phyloP scores from a whole-genome alignment of 2,888 invertebrate genomes.

The Platycheirus albimanus region DNA sequence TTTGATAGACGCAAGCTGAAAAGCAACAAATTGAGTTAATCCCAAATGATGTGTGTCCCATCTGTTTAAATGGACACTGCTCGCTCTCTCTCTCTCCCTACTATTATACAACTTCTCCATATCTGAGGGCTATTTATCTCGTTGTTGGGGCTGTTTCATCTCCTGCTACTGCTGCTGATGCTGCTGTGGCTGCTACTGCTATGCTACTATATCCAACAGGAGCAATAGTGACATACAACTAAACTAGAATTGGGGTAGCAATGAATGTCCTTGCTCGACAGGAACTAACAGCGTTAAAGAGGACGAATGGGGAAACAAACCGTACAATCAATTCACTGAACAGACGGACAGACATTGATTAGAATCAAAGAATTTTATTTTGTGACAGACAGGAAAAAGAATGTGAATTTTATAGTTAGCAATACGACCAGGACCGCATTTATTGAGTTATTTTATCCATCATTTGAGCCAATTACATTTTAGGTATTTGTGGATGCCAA shows the following conservation, averaged over 20 bases:
- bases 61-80: slow-evolving; percentile 71
- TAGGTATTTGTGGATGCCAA: too few relatives aligned
- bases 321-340: slow-evolving; percentile 58
- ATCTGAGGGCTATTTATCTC: slow-evolving; percentile 63
- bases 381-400: slow-evolving; percentile 39
- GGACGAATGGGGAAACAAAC: not conserved
- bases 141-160: slow-evolving; percentile 16
- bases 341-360: slow-evolving; percentile 70
- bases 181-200: too few relatives aligned
- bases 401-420: not conserved
- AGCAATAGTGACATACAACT: slow-evolving; percentile 37
- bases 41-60: slow-evolving; percentile 74
- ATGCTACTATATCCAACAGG: not conserved
- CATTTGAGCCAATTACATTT: not conserved
- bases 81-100: slow-evolving; percentile 5
- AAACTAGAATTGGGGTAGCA: slow-evolving; percentile 13
- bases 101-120: slow-evolving; percentile 26
- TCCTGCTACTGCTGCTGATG: not conserved
- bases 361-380: slow-evolving; percentile 71
- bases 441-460: not conserved
- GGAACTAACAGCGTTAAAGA: slow-evolving; percentile 3
- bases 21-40: slow-evolving; percentile 75
- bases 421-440: slow-evolving; percentile 12
- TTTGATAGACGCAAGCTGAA: slow-evolving; percentile 60
- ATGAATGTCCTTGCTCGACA: slow-evolving; percentile 23